These are phyloP conservation scores for Petroica traversi DNA, from an alignment of 2,113 vertebrate species.

Conservation along the genomic window DNA sequence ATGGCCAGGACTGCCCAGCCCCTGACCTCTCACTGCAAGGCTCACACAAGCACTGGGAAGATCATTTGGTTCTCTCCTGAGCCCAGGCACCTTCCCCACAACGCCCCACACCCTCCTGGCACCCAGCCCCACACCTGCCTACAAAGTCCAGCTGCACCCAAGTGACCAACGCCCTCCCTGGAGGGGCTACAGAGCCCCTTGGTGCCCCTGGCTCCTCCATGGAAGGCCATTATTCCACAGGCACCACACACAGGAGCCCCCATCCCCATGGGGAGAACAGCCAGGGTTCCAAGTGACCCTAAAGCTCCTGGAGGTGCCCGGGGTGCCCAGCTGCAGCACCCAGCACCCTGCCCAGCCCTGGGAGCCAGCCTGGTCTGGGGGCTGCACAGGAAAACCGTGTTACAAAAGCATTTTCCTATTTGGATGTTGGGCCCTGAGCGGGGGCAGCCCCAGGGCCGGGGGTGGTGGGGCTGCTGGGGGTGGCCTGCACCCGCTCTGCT, in stretches of 20 bases:
- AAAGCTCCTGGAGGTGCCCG: neutral
- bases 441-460: neutral
- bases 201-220: neutral
- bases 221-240: neutral
- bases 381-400: fast-evolving
- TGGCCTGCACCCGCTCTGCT: neutral
- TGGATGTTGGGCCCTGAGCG: fast-evolving
- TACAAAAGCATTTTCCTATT: neutral
- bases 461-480: neutral
- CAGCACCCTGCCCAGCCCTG: neutral
- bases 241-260: neutral
- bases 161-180: neutral
- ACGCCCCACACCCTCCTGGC: neutral
- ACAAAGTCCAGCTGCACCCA: fast-evolving
- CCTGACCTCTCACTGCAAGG: neutral
- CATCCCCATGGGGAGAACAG: neutral
- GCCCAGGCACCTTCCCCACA: neutral
- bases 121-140: neutral
- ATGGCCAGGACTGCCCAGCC: neutral
- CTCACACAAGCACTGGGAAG: neutral
- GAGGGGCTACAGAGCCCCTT: neutral
- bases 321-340: fast-evolving
- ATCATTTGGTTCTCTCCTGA: neutral
- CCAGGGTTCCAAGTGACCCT: neutral
- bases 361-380: neutral